Evolutionary conservation across 2,888 invertebrate genomes (phyloP).

Genomic region (Rambutsinella grinnellia): DNA sequence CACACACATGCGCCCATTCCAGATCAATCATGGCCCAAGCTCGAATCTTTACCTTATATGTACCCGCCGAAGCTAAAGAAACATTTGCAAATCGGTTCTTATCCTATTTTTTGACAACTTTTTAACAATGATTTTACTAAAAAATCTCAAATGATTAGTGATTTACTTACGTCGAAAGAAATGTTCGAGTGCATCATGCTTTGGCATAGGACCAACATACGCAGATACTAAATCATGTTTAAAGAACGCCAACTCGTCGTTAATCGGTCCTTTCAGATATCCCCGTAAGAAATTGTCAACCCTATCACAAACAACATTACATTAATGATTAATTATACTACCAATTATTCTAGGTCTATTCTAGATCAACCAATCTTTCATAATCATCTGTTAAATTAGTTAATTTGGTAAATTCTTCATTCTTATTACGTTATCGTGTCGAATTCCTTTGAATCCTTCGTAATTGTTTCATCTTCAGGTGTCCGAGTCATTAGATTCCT

Average conservation of each 20-base stretch:
- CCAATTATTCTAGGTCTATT: too few species aligned
- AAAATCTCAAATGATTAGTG: not conserved
- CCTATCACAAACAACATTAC: too few species aligned
- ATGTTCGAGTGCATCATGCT: not conserved
- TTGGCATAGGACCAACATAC: constrained; percentile 16
- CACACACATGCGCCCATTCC: not conserved
- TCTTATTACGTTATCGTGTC: not conserved
- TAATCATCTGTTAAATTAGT: not conserved
- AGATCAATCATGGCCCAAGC: constrained; percentile 37
- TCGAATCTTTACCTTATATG: not conserved
- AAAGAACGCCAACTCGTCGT: constrained; percentile 4
- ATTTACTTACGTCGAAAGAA: not conserved
- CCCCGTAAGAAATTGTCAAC: too few species aligned
- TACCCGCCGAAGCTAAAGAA: not conserved
- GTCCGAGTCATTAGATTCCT: not conserved
- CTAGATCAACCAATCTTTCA: not conserved
- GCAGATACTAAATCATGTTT: constrained; percentile 17
- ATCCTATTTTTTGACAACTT: too few species aligned
- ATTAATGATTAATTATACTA: too few species aligned
- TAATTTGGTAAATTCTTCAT: not conserved
- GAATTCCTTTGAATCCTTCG: not conserved
- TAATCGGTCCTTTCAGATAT: not conserved
- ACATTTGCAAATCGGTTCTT: not conserved
- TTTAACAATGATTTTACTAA: too few species aligned
- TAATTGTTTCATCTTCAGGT: not conserved